Percentiles rank a stretch among this genome's conserved stretches.
Evolutionary conservation across 2,113 vertebrate genomes (phyloP).

Genomic region (Bombycilla garrulus): DNA sequence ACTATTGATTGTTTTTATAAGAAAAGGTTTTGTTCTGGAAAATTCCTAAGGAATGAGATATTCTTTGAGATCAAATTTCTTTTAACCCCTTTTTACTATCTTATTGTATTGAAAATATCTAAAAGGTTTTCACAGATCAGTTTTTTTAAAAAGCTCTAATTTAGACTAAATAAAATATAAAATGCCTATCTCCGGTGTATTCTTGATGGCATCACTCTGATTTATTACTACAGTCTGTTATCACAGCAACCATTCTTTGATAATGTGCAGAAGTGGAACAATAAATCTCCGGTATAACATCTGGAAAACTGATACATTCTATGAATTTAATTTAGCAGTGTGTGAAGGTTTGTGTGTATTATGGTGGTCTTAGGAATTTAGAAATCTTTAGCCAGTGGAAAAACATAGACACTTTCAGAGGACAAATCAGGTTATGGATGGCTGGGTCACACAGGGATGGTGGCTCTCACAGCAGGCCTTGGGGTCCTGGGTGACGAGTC

Average conservation of each 20-base stretch:
- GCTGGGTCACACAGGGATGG: accelerated
- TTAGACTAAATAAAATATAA: not conserved
- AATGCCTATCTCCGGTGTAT: not conserved
- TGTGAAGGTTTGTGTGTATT: not conserved
- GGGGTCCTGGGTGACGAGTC: not conserved
- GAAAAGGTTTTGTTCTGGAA: not conserved
- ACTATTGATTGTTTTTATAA: not conserved
- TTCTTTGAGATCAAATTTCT: not conserved
- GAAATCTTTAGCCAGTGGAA: not conserved
- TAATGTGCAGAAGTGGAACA: not conserved
- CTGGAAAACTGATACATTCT: not conserved
- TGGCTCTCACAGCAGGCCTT: not conserved
- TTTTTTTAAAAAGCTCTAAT: not conserved
- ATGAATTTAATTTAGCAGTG: not conserved
- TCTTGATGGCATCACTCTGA: not conserved
- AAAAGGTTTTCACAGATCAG: not conserved
- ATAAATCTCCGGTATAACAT: not conserved
- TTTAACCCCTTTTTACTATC: not conserved
- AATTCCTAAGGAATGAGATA: not conserved
- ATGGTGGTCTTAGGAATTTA: not conserved
- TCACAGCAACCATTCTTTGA: not conserved
- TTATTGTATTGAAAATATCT: not conserved
- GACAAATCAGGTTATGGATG: no score
- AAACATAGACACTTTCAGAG: not conserved
- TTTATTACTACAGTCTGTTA: constrained; percentile 4